phyloP scores from a whole-genome alignment of 2,888 invertebrate genomes.

The Drosophila percnosoma region DNA sequence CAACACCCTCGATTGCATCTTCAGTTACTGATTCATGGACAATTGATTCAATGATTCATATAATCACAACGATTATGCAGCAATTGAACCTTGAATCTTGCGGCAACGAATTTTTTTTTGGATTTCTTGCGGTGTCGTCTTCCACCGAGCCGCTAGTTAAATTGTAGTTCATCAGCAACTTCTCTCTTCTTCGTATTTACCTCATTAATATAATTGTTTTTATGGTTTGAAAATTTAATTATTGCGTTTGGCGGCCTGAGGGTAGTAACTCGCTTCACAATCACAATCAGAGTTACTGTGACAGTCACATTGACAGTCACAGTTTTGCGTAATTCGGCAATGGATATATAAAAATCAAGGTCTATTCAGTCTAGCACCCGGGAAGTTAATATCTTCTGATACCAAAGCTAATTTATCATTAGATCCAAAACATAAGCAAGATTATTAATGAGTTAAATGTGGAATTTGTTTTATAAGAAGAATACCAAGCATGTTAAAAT shows the following conservation, averaged over 20 bases:
- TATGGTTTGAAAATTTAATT: constrained; percentile 72
- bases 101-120: constrained; percentile 50
- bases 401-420: constrained; percentile 21
- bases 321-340: constrained; percentile 47
- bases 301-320: constrained; percentile 29
- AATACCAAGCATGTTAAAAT: constrained; percentile 7
- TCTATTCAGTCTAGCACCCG: constrained; percentile 10
- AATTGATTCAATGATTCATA: constrained; percentile 64
- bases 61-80: constrained; percentile 72
- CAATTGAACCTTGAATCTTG: constrained; percentile 68
- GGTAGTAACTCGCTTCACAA: constrained; percentile 43
- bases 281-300: constrained; percentile 17
- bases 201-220: constrained; percentile 63
- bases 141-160: constrained; percentile 32
- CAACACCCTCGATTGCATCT: constrained; percentile 55
- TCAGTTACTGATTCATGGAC: constrained; percentile 42
- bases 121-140: constrained; percentile 46
- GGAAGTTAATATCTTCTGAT: constrained; percentile 20
- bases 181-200: constrained; percentile 13
- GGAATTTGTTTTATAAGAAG: constrained; percentile 22
- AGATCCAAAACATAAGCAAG: background rate
- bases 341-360: constrained; percentile 34
- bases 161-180: constrained; percentile 41
- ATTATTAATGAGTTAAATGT: constrained; percentile 10
- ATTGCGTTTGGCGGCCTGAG: constrained; percentile 57